Evolutionary conservation across 2,888 invertebrate species (phyloP).

Genomic region (Diploptera punctata): DNA sequence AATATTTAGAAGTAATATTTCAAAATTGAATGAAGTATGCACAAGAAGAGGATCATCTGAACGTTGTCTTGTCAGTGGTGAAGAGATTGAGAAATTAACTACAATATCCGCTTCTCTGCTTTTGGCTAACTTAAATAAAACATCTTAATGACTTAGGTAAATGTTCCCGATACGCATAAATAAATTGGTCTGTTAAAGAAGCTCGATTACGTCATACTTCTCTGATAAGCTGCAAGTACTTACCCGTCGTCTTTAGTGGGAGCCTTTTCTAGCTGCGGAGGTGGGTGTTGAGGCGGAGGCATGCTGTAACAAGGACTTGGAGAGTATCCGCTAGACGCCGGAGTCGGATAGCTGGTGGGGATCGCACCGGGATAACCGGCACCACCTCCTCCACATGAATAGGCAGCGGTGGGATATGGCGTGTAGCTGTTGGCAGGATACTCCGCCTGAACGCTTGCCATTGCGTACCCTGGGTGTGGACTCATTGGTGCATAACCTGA

Average conservation of each 20-base stretch:
- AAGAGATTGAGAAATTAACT: no score
- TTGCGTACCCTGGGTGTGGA: constrained; percentile 85
- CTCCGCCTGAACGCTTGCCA: constrained; percentile 75
- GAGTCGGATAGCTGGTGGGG: constrained; percentile 48
- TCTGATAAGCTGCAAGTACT: no score
- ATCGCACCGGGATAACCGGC: constrained; percentile 63
- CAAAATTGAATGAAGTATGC: no score
- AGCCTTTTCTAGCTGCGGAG: constrained; percentile 74
- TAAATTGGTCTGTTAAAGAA: no score
- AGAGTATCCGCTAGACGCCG: constrained; percentile 66
- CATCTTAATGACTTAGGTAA: no score
- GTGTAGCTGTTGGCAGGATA: constrained; percentile 79
- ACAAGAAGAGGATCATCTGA: no score
- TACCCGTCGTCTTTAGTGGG: constrained; percentile 75
- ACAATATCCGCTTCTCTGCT: no score
- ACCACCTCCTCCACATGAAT: constrained; percentile 61
- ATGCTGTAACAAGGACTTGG: constrained; percentile 83
- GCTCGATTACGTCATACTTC: no score
- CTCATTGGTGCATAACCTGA: constrained; percentile 83
- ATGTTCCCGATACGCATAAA: no score
- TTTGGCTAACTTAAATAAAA: no score
- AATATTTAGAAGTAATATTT: no score
- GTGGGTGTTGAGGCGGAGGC: constrained; percentile 81
- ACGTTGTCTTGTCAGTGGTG: no score
- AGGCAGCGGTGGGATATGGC: constrained; percentile 70